phyloP scores from a whole-genome alignment of 2,888 invertebrate species.

The Emesis russula region DNA sequence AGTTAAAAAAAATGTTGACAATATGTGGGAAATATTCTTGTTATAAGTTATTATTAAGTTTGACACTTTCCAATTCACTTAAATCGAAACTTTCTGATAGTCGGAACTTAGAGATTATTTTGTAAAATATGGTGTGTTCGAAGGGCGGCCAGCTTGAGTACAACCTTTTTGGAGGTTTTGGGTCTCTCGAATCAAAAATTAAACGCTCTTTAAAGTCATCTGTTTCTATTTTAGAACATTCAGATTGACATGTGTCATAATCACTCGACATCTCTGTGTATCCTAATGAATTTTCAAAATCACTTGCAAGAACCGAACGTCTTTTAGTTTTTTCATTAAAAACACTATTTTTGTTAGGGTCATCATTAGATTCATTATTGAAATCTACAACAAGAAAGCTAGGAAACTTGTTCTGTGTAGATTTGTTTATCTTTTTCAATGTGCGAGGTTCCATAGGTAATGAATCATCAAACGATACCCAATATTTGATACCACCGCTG shows the following conservation, averaged over 20 bases:
- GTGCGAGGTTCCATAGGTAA: conserved; percentile 80
- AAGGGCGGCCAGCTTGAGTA: conserved; percentile 94
- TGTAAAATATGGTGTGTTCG: conserved; percentile 93
- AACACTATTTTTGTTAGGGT: not conserved
- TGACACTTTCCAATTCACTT: conserved; percentile 90
- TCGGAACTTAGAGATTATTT: conserved; percentile 93
- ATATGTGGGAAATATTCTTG: not conserved
- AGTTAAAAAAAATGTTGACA: not conserved
- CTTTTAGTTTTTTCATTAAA: not conserved
- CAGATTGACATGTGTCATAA: conserved; percentile 89
- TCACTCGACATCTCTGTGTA: conserved; percentile 80
- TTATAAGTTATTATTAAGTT: not conserved
- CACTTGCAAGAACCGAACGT: not conserved
- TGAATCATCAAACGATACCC: conserved; percentile 94
- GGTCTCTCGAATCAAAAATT: conserved; percentile 90
- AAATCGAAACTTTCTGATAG: conserved; percentile 94
- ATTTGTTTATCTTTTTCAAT: conserved; percentile 76
- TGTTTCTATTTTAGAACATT: conserved; percentile 51
- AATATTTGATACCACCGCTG: conserved; percentile 93
- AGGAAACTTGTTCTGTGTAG: conserved; percentile 90
- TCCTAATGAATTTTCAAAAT: not conserved
- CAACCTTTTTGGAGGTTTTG: conserved; percentile 80
- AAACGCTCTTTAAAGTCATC: conserved; percentile 81
- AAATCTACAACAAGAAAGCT: conserved; percentile 91
- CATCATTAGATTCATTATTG: conserved; percentile 60